A percentile compares a stretch with the other conserved stretches of the same genome.
Conservation (phyloP, 2,113 vertebrate species). For the Hydrolagus affinis region DNA sequence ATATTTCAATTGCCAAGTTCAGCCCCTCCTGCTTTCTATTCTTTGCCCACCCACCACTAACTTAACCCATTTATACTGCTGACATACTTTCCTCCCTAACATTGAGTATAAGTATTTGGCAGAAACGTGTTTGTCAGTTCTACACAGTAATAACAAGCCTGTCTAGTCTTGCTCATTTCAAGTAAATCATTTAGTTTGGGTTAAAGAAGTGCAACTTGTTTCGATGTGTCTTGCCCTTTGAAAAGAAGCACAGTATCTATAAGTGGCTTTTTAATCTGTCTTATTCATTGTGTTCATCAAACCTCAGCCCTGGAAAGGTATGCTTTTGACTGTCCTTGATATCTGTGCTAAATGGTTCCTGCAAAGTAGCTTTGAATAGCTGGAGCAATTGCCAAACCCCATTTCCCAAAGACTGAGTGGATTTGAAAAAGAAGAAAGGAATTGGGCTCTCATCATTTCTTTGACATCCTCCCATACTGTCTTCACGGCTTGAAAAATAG, state of each 20-base stretch:
- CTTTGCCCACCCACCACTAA: too few relatives aligned
- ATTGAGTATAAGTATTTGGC: slow-evolving; percentile 1
- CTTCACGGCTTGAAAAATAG: neutral
- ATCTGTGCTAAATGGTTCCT: neutral
- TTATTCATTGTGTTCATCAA: neutral
- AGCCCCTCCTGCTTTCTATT: too few relatives aligned
- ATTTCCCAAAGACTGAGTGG: neutral
- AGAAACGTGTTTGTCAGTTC: slow-evolving; percentile 29
- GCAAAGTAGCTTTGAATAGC: neutral
- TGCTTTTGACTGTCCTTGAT: neutral
- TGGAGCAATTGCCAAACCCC: neutral
- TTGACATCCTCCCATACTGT: neutral
- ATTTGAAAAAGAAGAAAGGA: neutral
- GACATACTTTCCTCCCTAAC: neutral
- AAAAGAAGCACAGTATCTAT: neutral
- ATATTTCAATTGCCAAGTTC: slow-evolving; percentile 19
- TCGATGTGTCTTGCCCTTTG: neutral
- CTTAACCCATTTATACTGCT: neutral
- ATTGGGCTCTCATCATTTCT: neutral
- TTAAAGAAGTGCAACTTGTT: slow-evolving; percentile 19
- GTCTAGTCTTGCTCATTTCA: slow-evolving; percentile 31
- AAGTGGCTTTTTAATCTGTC: slow-evolving; percentile 13
- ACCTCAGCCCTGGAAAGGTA: neutral
- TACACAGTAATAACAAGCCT: neutral
- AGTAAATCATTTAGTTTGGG: slow-evolving; percentile 21